A percentile compares a stretch with the other conserved stretches of the same genome.
Evolutionary conservation across 1,140 invertebrate species (phyloP).

Genomic region (Cyrtorhinus lividipennis): DNA sequence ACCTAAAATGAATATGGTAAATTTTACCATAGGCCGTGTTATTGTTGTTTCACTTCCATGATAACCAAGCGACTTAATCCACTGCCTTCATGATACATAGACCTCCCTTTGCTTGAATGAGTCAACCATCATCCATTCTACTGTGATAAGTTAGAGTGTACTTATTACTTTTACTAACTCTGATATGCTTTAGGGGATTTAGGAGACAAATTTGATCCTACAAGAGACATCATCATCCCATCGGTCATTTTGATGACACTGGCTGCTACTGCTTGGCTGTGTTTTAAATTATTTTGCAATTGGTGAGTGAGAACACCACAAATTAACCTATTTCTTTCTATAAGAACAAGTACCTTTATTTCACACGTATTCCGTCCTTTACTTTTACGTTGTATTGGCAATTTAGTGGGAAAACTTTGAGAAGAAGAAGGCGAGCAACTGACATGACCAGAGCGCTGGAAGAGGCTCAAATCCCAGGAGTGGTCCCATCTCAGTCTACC

Average conservation of each 20-base stretch:
- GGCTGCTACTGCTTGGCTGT: slow-evolving; percentile 16
- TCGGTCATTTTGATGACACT: slow-evolving; percentile 19
- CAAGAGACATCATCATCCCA: slow-evolving; percentile 18
- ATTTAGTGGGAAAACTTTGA: slow-evolving; percentile 23
- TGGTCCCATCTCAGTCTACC: slow-evolving; percentile 20
- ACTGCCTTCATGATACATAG: too few species aligned
- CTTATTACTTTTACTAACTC: neutral
- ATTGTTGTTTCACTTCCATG: too few species aligned
- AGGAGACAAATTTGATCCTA: slow-evolving; percentile 15
- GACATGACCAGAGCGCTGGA: slow-evolving; percentile 21
- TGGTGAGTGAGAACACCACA: slow-evolving; percentile 10
- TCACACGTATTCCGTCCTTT: neutral
- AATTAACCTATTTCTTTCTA: neutral
- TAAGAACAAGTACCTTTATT: neutral
- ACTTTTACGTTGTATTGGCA: too few species aligned
- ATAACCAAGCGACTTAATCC: too few species aligned
- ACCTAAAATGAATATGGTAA: too few species aligned
- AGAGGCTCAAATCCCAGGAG: slow-evolving; percentile 13
- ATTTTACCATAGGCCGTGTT: too few species aligned
- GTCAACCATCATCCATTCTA: neutral
- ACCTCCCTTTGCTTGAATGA: neutral
- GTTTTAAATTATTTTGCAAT: slow-evolving; percentile 20
- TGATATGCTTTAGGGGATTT: slow-evolving; percentile 10
- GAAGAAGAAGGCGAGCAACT: slow-evolving; percentile 19
- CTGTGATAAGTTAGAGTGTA: neutral